These are phyloP conservation scores for Okamejei kenojei DNA, from an alignment of 2,797 vertebrate species.

Conservation along the genomic window DNA sequence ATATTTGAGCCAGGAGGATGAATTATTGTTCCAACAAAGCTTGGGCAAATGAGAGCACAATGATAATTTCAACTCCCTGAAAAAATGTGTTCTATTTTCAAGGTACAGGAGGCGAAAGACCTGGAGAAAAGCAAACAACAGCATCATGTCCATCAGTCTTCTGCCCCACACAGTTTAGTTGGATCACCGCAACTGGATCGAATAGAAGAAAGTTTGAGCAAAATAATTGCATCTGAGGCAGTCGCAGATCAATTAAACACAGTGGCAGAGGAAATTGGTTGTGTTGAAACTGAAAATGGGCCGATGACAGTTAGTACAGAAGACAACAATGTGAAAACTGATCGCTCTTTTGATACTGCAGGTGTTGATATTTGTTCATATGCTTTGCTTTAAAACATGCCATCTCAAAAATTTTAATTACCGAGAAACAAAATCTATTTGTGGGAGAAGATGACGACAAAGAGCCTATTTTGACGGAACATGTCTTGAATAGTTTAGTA, in stretches of 20 bases:
- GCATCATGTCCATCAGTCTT: constrained; percentile 64
- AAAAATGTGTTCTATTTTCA: constrained; percentile 41
- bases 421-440: background rate
- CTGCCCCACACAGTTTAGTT: constrained; percentile 53
- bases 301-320: background rate
- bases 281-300: background rate
- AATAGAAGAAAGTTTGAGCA: constrained; percentile 34
- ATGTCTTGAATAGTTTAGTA: background rate
- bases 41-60: background rate
- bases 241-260: background rate
- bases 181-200: constrained; percentile 60
- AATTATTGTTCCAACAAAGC: background rate
- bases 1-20: background rate
- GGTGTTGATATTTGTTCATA: background rate
- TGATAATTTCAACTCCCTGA: background rate
- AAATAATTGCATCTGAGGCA: background rate
- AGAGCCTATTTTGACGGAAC: background rate
- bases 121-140: constrained; percentile 65
- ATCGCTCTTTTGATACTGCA: background rate
- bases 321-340: background rate
- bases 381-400: background rate
- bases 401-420: background rate
- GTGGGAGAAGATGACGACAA: background rate
- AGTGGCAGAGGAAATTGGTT: background rate
- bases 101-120: constrained; percentile 82